phyloP scores from a whole-genome alignment of 2,797 vertebrate genomes.

The Chelmon rostratus region DNA sequence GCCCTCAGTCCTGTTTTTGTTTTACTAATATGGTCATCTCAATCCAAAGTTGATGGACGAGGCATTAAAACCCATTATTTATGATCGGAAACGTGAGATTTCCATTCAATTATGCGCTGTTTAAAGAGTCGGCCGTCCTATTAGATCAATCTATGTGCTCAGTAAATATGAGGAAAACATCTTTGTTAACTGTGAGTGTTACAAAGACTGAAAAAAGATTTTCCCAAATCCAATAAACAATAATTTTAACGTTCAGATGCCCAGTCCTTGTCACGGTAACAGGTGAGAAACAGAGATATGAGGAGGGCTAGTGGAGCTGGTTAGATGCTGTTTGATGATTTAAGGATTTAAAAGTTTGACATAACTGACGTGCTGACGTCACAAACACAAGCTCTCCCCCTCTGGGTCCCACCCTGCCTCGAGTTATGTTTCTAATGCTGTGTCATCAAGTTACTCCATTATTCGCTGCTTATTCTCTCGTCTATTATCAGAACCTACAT shows the following conservation, averaged over 20 bases:
- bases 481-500: constrained; percentile 47
- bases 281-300: background rate
- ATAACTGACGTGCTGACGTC: background rate
- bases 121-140: background rate
- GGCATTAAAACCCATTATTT: background rate
- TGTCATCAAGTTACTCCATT: constrained; percentile 65
- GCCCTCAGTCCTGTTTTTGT: too few species aligned
- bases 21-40: background rate
- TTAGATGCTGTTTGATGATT: background rate
- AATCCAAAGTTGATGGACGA: background rate
- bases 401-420: constrained; percentile 12
- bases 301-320: background rate
- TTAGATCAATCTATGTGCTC: too few species aligned
- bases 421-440: constrained; percentile 32
- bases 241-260: background rate
- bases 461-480: constrained; percentile 42
- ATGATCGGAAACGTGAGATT: too few species aligned
- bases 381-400: background rate
- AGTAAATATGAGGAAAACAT: too few species aligned
- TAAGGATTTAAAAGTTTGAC: constrained; percentile 9
- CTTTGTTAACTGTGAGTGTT: too few species aligned
- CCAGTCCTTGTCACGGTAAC: background rate
- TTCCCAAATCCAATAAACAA: background rate
- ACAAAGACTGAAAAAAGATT: too few species aligned
- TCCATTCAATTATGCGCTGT: background rate